These are phyloP conservation scores for Zeus faber DNA, from an alignment of 2,113 vertebrate species.

Conservation along the genomic window DNA sequence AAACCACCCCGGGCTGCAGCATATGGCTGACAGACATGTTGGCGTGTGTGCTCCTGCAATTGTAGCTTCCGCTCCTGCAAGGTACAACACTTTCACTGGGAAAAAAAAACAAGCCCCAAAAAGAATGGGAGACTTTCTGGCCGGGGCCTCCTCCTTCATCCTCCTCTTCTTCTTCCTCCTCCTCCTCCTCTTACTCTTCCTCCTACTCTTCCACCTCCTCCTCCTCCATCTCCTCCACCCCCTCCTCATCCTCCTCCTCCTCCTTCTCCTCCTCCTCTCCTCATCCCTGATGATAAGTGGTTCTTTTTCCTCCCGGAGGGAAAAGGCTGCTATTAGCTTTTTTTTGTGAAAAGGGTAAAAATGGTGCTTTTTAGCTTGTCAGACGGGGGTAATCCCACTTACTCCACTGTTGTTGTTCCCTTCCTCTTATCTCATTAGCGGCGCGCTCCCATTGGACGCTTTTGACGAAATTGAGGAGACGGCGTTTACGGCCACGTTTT, in stretches of 20 bases:
- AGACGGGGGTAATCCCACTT: conserved; percentile 50
- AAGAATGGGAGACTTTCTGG: conserved; percentile 44
- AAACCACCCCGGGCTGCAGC: too few relatives aligned
- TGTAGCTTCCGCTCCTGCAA: conserved; percentile 20
- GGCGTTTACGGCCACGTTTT: conserved; percentile 52
- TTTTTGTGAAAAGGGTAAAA: conserved; percentile 44
- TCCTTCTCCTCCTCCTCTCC: too few relatives aligned
- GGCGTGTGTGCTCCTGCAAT: conserved; percentile 21
- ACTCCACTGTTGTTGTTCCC: conserved; percentile 45
- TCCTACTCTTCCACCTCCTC: too few relatives aligned
- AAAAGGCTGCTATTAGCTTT: conserved; percentile 44
- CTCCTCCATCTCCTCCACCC: too few relatives aligned
- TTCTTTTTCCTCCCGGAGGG: conserved; percentile 24
- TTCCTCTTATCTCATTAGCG: conserved; percentile 64
- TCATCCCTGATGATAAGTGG: conserved; percentile 32
- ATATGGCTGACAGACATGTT: neutral
- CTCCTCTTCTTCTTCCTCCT: too few relatives aligned
- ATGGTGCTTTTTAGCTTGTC: conserved; percentile 54
- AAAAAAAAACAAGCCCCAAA: too few relatives aligned
- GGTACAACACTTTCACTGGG: conserved; percentile 20
- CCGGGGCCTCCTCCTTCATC: conserved; percentile 12
- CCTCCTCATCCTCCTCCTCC: too few relatives aligned
- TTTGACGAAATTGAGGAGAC: conserved; percentile 50
- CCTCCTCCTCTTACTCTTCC: too few relatives aligned
- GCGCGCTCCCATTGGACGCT: conserved; percentile 42